Evolutionary conservation across 2,888 invertebrate genomes (phyloP).

Genomic region (Phytoseiulus persimilis): DNA sequence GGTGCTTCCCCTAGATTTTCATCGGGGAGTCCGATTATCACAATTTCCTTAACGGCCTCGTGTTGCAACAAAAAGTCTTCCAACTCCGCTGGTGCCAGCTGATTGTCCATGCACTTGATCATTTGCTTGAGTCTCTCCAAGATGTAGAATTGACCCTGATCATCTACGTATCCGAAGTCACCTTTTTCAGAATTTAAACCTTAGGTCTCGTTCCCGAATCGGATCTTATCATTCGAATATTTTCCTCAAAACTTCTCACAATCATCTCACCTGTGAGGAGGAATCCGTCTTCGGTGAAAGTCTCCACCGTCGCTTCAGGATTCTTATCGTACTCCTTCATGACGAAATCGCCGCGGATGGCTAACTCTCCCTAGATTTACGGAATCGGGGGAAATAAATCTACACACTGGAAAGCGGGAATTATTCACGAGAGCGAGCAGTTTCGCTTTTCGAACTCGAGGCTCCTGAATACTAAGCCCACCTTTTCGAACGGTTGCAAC

Average conservation of each 20-base stretch:
- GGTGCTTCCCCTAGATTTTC: constrained; percentile 8
- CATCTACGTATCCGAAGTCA: constrained; percentile 14
- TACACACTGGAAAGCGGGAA: no score
- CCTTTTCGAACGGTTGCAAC: constrained; percentile 14
- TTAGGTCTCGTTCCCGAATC: no score
- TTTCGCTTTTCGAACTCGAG: not conserved
- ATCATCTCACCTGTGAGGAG: constrained; percentile 36
- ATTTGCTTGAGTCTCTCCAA: constrained; percentile 24
- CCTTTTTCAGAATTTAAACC: not conserved
- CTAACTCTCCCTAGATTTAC: constrained; percentile 9
- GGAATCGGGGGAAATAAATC: no score
- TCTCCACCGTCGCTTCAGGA: not conserved
- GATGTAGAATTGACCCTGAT: constrained; percentile 14
- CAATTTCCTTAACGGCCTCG: not conserved
- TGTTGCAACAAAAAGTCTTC: constrained; percentile 22
- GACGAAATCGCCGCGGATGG: not conserved
- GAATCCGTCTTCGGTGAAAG: not conserved
- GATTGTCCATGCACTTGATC: constrained; percentile 34
- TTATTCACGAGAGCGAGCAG: not conserved
- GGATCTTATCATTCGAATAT: no score
- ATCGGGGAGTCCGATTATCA: constrained; percentile 15
- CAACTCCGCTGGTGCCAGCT: constrained; percentile 11
- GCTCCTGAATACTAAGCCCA: not conserved
- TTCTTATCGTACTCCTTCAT: constrained; percentile 17
- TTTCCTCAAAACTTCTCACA: no score